Evolutionary conservation across 92 coral and sea anemone genomes (phyloP), one percentile per base, ranked within the genome.

Genomic region (Muricea muricata): DNA sequence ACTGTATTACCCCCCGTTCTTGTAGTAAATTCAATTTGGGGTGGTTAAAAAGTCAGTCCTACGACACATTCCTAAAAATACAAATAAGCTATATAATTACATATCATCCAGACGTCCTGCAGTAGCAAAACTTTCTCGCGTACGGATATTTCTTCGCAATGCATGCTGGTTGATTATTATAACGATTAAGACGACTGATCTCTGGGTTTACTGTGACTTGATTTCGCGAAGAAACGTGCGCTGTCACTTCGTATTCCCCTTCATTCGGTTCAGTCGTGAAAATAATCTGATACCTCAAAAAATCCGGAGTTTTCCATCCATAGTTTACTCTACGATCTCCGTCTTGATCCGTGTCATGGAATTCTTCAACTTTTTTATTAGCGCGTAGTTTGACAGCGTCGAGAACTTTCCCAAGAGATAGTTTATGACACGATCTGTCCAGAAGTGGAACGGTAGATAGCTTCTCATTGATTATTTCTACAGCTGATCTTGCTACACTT

Each of bases 141-240:
- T 94, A 90, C 15, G 96, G 95, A 55, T 88, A 83, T 14, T 66
- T 30, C 18, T 65, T 84, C 33, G 88, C 88, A 34, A 94, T 93
- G 58, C 95, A 91, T 29, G 75, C 86, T 10, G 98, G 93, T 83
- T 95, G 97, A 61, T 87, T 89, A 21, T 94, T 94, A 54, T 93
- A 93, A 21, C 83, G 34, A 76, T 95, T 95, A 46, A 91, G 91
- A 23, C 98, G 90, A 79, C 98, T 94, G n/a, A 94, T 91, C 47
- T 67, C 85, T 35, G 97, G 94, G 41, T 93, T 91, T 1, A 94
- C 91, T 17, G 73, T 47, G 6, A 94, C 89, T 17, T 60, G 77
- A 4, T 68, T 79, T 7, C 71, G 77, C 3, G 80, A n/a, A n/a
- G n/a, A 75, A 2, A 75, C 65, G 46, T 21, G 45, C 9, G 24